phyloP scores from a whole-genome alignment of 1,140 invertebrate species.

The Limonius californicus region DNA sequence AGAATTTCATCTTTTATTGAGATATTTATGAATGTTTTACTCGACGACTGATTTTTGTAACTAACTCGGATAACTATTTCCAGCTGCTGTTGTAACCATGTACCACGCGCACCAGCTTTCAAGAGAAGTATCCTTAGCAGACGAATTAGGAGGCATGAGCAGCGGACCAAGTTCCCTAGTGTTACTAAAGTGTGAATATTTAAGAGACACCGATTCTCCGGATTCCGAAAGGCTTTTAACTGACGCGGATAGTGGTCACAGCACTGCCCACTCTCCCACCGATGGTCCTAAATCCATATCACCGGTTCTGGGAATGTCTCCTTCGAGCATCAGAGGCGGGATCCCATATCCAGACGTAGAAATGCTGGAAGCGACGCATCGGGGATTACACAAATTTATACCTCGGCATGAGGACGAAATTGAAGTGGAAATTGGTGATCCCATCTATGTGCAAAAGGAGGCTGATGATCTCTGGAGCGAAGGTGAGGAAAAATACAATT shows the following conservation, averaged over 20 bases:
- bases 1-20: too few relatives aligned
- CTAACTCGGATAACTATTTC: too few relatives aligned
- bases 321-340: constrained; percentile 57
- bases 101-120: constrained; percentile 44
- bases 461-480: constrained; percentile 97
- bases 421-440: constrained; percentile 95
- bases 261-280: constrained; percentile 80
- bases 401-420: constrained; percentile 93
- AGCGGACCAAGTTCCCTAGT: constrained; percentile 59
- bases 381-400: constrained; percentile 92
- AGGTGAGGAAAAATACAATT: constrained; percentile 61
- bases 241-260: constrained; percentile 83
- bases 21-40: too few relatives aligned
- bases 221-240: constrained; percentile 76
- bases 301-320: constrained; percentile 53
- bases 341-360: constrained; percentile 77
- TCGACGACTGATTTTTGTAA: too few relatives aligned
- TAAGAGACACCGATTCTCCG: constrained; percentile 77
- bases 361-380: constrained; percentile 90
- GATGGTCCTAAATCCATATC: constrained; percentile 82
- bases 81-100: constrained; percentile 51
- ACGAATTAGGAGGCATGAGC: constrained; percentile 57
- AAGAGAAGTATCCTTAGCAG: constrained; percentile 62
- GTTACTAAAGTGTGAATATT: constrained; percentile 70
- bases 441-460: constrained; percentile 94